Conservation (phyloP, 2,888 invertebrate species). For the Smittia aterrima region DNA sequence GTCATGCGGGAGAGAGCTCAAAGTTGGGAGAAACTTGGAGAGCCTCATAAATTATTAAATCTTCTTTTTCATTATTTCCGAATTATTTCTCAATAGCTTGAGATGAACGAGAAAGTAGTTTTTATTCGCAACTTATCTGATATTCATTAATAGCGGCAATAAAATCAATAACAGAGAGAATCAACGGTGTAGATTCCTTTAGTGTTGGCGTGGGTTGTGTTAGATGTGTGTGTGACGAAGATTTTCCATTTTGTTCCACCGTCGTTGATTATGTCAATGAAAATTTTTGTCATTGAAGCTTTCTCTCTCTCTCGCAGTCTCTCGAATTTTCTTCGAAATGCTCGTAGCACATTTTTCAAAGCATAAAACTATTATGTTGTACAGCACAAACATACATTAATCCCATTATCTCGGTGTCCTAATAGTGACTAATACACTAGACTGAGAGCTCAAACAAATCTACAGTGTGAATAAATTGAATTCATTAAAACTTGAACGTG, state of each 20-base stretch:
- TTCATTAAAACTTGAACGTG: conserved; percentile 14
- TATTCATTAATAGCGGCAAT: conserved; percentile 34
- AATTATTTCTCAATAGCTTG: neutral
- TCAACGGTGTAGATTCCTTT: neutral
- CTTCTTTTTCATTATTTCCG: neutral
- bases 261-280: conserved; percentile 20
- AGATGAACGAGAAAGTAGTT: neutral
- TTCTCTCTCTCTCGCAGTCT: neutral
- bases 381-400: neutral
- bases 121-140: conserved; percentile 11
- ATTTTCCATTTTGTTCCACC: conserved; percentile 6
- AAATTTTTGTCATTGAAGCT: neutral
- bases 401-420: neutral
- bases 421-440: neutral
- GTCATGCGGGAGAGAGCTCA: too few relatives aligned
- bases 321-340: neutral
- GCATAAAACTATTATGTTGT: conserved; percentile 7
- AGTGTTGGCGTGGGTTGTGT: neutral
- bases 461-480: neutral
- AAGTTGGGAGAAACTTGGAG: neutral
- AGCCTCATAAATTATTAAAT: conserved; percentile 10
- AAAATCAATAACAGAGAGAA: conserved; percentile 28
- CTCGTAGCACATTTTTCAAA: neutral
- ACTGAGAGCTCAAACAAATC: neutral
- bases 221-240: neutral